Evolutionary conservation across 1,140 invertebrate species (phyloP), one percentile per base, ranked within the genome.

Genomic region (Branchinecta lynchi): DNA sequence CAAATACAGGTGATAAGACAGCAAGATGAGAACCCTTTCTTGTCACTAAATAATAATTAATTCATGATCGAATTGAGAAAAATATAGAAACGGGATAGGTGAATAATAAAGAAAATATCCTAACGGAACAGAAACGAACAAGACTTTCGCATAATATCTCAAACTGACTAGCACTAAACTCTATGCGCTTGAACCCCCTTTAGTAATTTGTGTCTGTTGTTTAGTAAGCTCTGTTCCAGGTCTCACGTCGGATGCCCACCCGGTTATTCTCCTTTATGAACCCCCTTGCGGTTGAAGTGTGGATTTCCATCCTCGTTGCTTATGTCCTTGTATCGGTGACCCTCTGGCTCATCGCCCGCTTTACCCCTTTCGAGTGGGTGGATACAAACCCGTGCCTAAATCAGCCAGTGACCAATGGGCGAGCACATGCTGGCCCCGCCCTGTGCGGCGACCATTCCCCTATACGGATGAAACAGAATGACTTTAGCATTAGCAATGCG

Each of bases 401-500:
- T 12, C 81, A 83, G 66, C 77, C 79, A 9, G 81, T 83, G 43
- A 71, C 77, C 79, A 60, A 78, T 82, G 67, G 77, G 51, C 51
- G 51, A 80, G 74, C 82, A 82, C 32, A 32, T 32, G 32, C 32
- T 32, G 32, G 32, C 32, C 74, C 77, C 79, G 43, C 51, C 71
- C 73, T 76, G 68, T 78, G 78, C 69, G 78, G 74, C 74, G 79
- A 80, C 68, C 78, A 81, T 75, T 15, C 51, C 17, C 45, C 77
- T 78, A 75, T 82, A 3, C 43, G 66, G 43, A 66, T 66, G 20
- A 78, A 83, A 46, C 84, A 87, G 79, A 91, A 90, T 78, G 86
- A 88, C 77, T 91, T 91, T 76, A 89, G 84, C 45, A 79, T 91
- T 70, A 82, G 85, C 75, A 91, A 91, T 80, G 87, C 86, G 80